Conservation (phyloP, 2,888 invertebrate species). For the Campaea margaritaria region DNA sequence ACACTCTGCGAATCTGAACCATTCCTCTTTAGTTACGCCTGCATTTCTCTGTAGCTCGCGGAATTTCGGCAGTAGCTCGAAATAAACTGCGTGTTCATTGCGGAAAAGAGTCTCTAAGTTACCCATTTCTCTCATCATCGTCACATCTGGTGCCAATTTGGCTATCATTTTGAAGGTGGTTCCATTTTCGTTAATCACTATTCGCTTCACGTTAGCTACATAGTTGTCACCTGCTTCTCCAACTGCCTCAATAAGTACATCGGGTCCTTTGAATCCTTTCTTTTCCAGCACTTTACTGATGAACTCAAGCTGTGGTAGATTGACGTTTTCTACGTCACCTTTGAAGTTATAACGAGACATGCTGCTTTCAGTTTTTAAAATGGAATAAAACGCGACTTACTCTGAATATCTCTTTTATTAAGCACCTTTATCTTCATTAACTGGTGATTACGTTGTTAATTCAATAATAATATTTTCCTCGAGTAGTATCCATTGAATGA, state of each 20-base stretch:
- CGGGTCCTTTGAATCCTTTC: conserved; percentile 48
- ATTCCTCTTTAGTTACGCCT: conserved; percentile 49
- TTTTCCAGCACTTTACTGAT: conserved; percentile 52
- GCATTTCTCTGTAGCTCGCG: conserved; percentile 51
- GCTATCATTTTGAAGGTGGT: conserved; percentile 54
- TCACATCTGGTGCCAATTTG: conserved; percentile 56
- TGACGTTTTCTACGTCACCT: conserved; percentile 49
- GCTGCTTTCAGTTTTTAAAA: conserved; percentile 1
- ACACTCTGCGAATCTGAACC: conserved; percentile 39
- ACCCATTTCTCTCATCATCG: conserved; percentile 39
- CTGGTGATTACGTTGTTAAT: too few relatives aligned
- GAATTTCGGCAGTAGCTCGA: conserved; percentile 48
- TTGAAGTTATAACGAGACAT: conserved; percentile 48
- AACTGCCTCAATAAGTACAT: conserved; percentile 47
- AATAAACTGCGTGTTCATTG: conserved; percentile 58
- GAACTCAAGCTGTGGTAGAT: conserved; percentile 49
- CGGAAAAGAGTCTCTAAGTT: conserved; percentile 43
- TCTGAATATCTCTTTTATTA: too few relatives aligned
- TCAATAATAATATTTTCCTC: too few relatives aligned
- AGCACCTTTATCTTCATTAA: too few relatives aligned
- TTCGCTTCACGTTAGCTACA: conserved; percentile 42
- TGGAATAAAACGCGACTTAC: too few relatives aligned
- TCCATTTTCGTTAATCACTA: conserved; percentile 41
- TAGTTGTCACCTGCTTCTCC: conserved; percentile 52
- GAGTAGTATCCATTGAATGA: too few relatives aligned